Base-by-base conservation (phyloP, 2,113 vertebrate genomes). In the Neogale vison region DNA sequence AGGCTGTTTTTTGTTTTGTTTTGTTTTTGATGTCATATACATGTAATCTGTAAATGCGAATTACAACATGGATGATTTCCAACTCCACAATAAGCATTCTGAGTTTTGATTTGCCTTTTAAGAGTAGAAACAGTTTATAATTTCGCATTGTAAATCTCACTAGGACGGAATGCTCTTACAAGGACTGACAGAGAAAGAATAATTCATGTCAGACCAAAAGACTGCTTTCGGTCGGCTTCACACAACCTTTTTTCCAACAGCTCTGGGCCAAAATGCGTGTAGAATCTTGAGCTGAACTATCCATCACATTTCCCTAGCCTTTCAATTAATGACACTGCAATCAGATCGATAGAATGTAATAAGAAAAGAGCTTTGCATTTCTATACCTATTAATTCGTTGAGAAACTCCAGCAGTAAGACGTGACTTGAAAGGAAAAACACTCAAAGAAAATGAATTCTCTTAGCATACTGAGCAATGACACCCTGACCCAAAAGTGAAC, bases 331-430 rank as follows among this genome's bases (percentile, higher is more conserved):
- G 98, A 98, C 98, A 98, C 98, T 98, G 99, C 99, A 99, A 98
- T 99, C 98, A 98, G 98, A 99, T 99, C 99, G 97, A 99, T 99
- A 98, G 98, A 98, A 98, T 98, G 98, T 98, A 99, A 99, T 99
- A 98, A 99, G 98, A 99, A 98, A 98, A 98, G 98, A 99, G 98
- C 98, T 99, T 98, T 98, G 98, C 98, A 99, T 99, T 99, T 99
- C 99, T 98, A 98, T 98, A 98, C 98, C 98, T 99, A 99, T 99
- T 99, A 99, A 99, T 99, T 99, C 97, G 98, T 98, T 98, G 98
- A 99, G 98, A 99, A 99, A 99, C 98, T 99, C 97, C 97, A 96
- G 97, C 98, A 97, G 88, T 95, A 97, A 98, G 98, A 98, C 97
- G 98, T 99, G 99, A 98, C 98, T 97, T 98, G 98, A 98, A 99